Evolutionary conservation across 2,888 invertebrate species (phyloP).

Genomic region (Pyrocoelia pectoralis): DNA sequence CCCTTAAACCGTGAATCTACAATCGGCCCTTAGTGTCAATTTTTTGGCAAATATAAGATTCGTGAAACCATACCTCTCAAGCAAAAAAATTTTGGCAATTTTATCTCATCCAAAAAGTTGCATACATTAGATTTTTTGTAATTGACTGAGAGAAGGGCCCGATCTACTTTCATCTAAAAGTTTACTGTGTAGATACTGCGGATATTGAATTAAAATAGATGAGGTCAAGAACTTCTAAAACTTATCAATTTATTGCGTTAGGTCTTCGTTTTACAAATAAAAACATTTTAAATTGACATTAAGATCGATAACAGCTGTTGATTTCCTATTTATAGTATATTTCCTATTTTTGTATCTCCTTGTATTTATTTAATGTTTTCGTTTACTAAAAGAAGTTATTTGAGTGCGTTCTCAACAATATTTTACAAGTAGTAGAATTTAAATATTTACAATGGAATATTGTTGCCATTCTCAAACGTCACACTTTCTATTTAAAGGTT

Average conservation of each 20-base stretch:
- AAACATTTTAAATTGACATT: conserved; percentile 6
- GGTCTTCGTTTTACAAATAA: not conserved
- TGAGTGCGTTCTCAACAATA: too few species aligned
- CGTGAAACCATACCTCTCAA: too few species aligned
- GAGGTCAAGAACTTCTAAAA: not conserved
- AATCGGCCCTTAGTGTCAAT: too few species aligned
- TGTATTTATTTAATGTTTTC: too few species aligned
- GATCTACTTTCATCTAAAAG: not conserved
- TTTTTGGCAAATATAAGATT: too few species aligned
- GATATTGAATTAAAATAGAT: not conserved
- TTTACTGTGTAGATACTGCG: not conserved
- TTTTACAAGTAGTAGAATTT: too few species aligned
- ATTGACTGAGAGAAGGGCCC: not conserved
- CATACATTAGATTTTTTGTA: not conserved
- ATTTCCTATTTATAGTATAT: not conserved
- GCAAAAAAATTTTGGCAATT: too few species aligned
- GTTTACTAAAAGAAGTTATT: too few species aligned
- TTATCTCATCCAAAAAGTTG: too few species aligned
- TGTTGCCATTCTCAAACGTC: too few species aligned
- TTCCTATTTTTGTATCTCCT: not conserved
- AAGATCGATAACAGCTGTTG: conserved; percentile 8
- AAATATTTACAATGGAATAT: too few species aligned
- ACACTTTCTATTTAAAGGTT: not conserved
- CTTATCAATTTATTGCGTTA: conserved; percentile 1
- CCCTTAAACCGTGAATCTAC: too few species aligned